Evolutionary conservation across 2,888 invertebrate genomes (phyloP).

Genomic region (Eilema depressum): DNA sequence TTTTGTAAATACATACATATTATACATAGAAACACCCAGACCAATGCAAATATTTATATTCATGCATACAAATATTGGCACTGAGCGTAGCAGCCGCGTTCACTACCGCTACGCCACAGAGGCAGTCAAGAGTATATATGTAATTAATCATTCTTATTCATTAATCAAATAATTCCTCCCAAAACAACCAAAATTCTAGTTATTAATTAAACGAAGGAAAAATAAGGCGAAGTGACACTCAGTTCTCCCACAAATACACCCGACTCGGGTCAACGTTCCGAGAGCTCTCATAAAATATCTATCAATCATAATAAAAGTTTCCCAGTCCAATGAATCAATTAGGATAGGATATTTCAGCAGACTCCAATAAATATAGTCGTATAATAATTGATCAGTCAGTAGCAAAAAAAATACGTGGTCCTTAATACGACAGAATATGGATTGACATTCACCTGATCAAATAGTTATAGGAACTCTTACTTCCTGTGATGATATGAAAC

Average conservation of each 20-base stretch:
- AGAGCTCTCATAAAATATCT: conserved; percentile 45
- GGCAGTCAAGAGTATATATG: no score
- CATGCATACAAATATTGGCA: no score
- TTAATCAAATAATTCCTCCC: background rate
- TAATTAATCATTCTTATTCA: background rate
- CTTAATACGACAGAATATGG: background rate
- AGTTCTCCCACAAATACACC: background rate
- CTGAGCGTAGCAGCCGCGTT: no score
- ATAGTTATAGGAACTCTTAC: conserved; percentile 1
- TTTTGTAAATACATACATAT: no score
- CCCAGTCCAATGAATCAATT: conserved; percentile 40
- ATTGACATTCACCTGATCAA: background rate
- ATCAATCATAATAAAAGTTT: conserved; percentile 58
- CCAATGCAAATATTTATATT: no score
- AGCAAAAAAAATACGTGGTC: background rate
- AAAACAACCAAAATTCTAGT: background rate
- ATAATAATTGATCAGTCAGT: background rate
- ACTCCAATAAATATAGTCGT: conserved; percentile 25
- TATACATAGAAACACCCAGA: no score
- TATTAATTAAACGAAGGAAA: background rate
- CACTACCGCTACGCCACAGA: no score
- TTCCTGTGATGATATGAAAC: background rate
- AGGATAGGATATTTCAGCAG: conserved; percentile 31
- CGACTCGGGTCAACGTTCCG: conserved; percentile 30
- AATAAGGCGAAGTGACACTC: background rate